Percentiles rank a stretch among this genome's conserved stretches.
phyloP scores from a whole-genome alignment of 2,797 vertebrate genomes.

The Argentina silus region DNA sequence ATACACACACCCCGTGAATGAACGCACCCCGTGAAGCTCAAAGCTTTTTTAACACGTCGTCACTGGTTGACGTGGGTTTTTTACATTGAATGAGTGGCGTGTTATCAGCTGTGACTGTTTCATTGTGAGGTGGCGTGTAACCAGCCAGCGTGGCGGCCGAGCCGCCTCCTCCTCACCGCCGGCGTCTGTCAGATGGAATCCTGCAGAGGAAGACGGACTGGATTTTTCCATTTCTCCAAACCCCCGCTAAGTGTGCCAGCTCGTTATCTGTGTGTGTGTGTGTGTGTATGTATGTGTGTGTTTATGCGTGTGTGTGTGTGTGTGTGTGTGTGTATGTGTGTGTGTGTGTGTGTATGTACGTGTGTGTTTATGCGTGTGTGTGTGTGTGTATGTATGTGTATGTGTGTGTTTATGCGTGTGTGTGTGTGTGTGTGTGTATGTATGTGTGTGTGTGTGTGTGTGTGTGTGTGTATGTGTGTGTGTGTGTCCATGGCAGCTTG shows the following conservation, averaged over 20 bases:
- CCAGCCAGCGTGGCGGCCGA: too few species aligned
- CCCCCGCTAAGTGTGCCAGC: neutral
- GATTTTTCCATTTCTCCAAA: neutral
- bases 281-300: neutral
- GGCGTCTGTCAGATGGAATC: too few species aligned
- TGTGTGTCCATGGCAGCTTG: neutral
- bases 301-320: neutral
- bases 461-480: neutral
- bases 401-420: neutral
- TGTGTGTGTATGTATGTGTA: neutral
- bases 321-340: neutral
- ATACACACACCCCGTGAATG: too few species aligned
- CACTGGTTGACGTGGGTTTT: neutral
- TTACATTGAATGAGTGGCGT: too few species aligned
- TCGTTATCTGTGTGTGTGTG: constrained; percentile 4
- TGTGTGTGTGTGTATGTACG: constrained; percentile 2
- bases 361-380: constrained; percentile 6
- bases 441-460: constrained; percentile 1
- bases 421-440: neutral
- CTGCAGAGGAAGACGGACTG: too few species aligned
- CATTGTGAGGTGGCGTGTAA: neutral
- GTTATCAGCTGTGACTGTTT: neutral
- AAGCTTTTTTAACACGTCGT: too few species aligned
- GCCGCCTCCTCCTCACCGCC: too few species aligned
- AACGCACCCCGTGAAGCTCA: too few species aligned